Evolutionary conservation across 2,797 vertebrate species (phyloP).

Genomic region (Urocyon cinereoargenteus): DNA sequence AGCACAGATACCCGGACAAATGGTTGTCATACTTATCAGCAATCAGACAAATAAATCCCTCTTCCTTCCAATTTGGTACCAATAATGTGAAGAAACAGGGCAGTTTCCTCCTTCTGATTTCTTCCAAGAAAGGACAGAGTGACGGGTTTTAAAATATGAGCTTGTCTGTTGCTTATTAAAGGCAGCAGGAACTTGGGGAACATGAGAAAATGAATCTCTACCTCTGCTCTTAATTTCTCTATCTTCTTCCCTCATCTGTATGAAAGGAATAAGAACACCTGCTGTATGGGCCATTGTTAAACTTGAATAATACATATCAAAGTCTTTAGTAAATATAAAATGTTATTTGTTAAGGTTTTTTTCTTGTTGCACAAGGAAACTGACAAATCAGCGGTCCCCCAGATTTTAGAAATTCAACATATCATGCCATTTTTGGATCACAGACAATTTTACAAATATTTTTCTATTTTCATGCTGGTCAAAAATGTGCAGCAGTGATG

Average conservation of each 20-base stretch:
- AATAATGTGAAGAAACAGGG: not conserved
- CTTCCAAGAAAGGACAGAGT: not conserved
- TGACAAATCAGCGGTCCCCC: not conserved
- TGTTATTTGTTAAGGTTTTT: not conserved
- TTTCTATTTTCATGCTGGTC: constrained; percentile 35
- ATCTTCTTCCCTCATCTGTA: not conserved
- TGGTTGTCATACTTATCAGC: not conserved
- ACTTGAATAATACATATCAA: not conserved
- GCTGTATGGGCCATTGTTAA: not conserved
- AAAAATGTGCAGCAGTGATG: constrained; percentile 66
- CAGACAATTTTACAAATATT: constrained; percentile 62
- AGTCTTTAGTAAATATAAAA: constrained; percentile 13
- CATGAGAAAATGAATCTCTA: not conserved
- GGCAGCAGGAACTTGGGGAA: not conserved
- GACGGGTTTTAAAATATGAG: constrained; percentile 3
- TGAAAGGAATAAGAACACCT: not conserved
- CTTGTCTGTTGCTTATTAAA: constrained; percentile 39
- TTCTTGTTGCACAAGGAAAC: not conserved
- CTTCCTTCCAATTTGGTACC: not conserved
- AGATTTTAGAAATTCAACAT: not conserved
- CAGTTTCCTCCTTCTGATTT: not conserved
- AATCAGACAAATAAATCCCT: not conserved
- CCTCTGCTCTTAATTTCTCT: not conserved
- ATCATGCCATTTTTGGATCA: not conserved
- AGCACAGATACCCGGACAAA: not conserved